Evolutionary conservation across 2,888 invertebrate species (phyloP).

Genomic region (Pyralis farinalis): DNA sequence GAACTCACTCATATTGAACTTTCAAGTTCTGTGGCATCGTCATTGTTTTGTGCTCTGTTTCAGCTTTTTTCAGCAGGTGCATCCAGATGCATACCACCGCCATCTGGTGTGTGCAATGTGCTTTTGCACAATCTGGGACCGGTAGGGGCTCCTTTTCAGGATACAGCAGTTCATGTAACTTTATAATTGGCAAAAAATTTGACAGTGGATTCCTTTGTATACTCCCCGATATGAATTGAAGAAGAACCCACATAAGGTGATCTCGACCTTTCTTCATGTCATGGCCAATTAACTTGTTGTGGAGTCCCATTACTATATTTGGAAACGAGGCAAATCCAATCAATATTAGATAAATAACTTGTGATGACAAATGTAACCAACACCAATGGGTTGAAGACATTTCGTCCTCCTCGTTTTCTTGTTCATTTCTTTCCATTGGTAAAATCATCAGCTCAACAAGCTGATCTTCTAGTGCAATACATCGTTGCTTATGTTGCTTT

Average conservation of each 20-base stretch:
- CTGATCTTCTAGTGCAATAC: slow-evolving; percentile 95
- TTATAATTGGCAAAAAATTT: slow-evolving; percentile 94
- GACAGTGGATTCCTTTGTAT: slow-evolving; percentile 95
- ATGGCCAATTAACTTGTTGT: slow-evolving; percentile 89
- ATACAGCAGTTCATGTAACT: slow-evolving; percentile 94
- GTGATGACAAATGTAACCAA: slow-evolving; percentile 96
- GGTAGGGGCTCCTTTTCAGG: slow-evolving; percentile 94
- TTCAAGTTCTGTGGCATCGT: slow-evolving; percentile 91
- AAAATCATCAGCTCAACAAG: slow-evolving; percentile 94
- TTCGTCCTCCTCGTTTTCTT: slow-evolving; percentile 81
- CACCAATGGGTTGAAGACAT: slow-evolving; percentile 87
- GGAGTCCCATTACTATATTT: slow-evolving; percentile 93
- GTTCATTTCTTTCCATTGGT: slow-evolving; percentile 95
- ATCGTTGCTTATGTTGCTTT: slow-evolving; percentile 94
- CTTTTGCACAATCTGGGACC: slow-evolving; percentile 93
- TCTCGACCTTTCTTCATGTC: slow-evolving; percentile 95
- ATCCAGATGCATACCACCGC: slow-evolving; percentile 98
- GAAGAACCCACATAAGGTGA: slow-evolving; percentile 98
- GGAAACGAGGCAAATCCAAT: slow-evolving; percentile 97
- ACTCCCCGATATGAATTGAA: slow-evolving; percentile 98
- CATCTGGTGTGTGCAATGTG: slow-evolving; percentile 94
- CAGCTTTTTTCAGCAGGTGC: slow-evolving; percentile 96
- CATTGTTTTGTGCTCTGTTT: slow-evolving; percentile 90
- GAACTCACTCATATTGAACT: slow-evolving; percentile 90
- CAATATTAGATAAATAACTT: slow-evolving; percentile 96